Evolutionary conservation across 2,113 vertebrate genomes (phyloP).

Genomic region (Propithecus coquereli): DNA sequence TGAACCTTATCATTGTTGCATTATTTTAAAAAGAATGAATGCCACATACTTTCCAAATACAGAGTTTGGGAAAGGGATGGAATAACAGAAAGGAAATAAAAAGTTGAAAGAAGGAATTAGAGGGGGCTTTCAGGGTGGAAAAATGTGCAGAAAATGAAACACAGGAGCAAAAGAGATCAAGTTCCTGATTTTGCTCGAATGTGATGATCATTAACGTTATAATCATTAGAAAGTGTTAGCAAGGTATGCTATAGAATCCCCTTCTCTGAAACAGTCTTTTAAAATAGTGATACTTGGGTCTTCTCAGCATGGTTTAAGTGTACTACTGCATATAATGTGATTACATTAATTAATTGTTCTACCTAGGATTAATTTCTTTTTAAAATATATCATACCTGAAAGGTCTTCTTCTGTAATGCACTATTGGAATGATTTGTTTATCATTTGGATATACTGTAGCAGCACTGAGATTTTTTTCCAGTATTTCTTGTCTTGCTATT

Average conservation of each 20-base stretch:
- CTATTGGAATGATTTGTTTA: neutral
- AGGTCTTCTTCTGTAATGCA: neutral
- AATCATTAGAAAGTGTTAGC: constrained; percentile 7
- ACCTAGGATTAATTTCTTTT: neutral
- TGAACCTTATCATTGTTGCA: neutral
- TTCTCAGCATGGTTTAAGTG: neutral
- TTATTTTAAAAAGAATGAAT: neutral
- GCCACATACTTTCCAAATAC: neutral
- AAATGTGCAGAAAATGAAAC: constrained; percentile 16
- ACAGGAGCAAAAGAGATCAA: neutral
- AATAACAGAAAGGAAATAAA: neutral
- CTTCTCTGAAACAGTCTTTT: neutral
- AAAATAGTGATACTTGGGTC: neutral
- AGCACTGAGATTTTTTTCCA: neutral
- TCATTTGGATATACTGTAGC: neutral
- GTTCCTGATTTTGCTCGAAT: neutral
- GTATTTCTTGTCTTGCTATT: neutral
- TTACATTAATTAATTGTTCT: neutral
- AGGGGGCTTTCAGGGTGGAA: neutral
- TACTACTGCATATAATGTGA: neutral
- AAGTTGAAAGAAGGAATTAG: neutral
- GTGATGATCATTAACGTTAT: neutral
- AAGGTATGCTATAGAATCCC: neutral
- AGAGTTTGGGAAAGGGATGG: neutral
- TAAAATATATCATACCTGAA: neutral